A percentile compares a stretch with the other conserved stretches of the same genome.
These are phyloP conservation scores for Ammodytes dubius DNA, from an alignment of 2,113 vertebrate species.

Conservation along the genomic window DNA sequence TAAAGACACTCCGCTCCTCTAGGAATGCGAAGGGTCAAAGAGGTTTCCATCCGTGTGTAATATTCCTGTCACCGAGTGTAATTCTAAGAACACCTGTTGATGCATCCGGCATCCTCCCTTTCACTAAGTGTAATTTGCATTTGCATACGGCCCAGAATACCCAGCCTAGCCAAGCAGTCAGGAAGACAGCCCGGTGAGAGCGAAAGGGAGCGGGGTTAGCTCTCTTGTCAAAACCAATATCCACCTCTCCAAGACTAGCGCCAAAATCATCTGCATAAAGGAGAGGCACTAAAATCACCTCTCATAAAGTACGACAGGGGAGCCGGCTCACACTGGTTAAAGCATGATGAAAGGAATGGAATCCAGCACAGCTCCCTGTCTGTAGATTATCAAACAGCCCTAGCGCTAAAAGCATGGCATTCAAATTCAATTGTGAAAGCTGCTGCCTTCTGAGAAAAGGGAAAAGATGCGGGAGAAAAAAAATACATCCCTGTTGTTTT, in stretches of 20 bases:
- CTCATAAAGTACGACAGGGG: conserved; percentile 78
- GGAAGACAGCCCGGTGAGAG: conserved; percentile 68
- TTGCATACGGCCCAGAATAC: conserved; percentile 70
- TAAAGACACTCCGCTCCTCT: conserved; percentile 42
- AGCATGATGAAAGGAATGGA: conserved; percentile 81
- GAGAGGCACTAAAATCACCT: conserved; percentile 79
- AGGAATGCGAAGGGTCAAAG: conserved; percentile 62
- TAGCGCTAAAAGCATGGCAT: conserved; percentile 78
- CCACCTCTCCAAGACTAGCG: conserved; percentile 74
- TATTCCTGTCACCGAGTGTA: conserved; percentile 56
- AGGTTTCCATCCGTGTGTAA: conserved; percentile 51
- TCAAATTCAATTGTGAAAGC: conserved; percentile 80
- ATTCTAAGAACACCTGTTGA: conserved; percentile 73
- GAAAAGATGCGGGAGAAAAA: conserved; percentile 63
- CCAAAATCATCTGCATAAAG: conserved; percentile 78
- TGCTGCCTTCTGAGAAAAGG: conserved; percentile 69
- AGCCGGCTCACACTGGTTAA: conserved; percentile 78
- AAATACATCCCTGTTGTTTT: conserved; percentile 77
- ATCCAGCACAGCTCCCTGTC: conserved; percentile 79
- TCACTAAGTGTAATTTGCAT: conserved; percentile 64
- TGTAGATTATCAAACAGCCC: conserved; percentile 81
- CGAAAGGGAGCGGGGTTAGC: conserved; percentile 70
- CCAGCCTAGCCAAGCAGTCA: conserved; percentile 50
- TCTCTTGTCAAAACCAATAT: conserved; percentile 80
- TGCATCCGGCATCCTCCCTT: conserved; percentile 51